Evolutionary conservation across 2,888 invertebrate species (phyloP), one percentile per base, ranked within the genome.

Genomic region (Amiota communis): DNA sequence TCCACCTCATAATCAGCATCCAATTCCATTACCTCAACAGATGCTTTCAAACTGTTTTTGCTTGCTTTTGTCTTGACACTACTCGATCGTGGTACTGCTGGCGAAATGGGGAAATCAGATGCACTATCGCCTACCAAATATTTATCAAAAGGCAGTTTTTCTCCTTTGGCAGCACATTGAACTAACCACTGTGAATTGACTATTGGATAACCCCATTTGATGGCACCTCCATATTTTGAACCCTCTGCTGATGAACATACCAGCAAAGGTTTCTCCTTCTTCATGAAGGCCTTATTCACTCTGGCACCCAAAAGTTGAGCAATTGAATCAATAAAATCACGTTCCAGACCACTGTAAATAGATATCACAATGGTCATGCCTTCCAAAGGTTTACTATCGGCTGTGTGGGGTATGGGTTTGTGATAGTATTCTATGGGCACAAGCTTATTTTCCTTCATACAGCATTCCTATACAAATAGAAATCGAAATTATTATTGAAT

Each of bases 151-250:
- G 92, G 87, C 1, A 93, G 90, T 59, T 91, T 89, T 13, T 86
- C 84, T 0, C 93, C 93, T 0, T 73, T 89, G 86, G 61, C 86
- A 85, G 13, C 94, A 88, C 96, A 96, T 46, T 92, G 92, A 63
- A 94, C 85, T 68, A 97, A 87, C 97, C 97, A 98, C 11, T 92
- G 90, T 11, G 93, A 93, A 0, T 89, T 92, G 0, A 98, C 94
- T 1, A 95, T 95, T 0, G 97, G 97, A 73, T 96, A 90, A 49
- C 85, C 92, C 98, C 98, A 98, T 87, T 95, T 96, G 0, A 94
- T 83, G 0, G 96, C 95, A 0, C 97, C 97, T 57, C 91, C 91
- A 86, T 95, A 95, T 87, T 97, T 98, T 80, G 94, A 95, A 0
- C 97, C 97, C 20, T 91, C 91, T 0, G 95, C 91, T 0, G 91